These are phyloP conservation scores for Drosophila grimshawi DNA, from an alignment of 1,140 invertebrate species.

Conservation along the genomic window DNA sequence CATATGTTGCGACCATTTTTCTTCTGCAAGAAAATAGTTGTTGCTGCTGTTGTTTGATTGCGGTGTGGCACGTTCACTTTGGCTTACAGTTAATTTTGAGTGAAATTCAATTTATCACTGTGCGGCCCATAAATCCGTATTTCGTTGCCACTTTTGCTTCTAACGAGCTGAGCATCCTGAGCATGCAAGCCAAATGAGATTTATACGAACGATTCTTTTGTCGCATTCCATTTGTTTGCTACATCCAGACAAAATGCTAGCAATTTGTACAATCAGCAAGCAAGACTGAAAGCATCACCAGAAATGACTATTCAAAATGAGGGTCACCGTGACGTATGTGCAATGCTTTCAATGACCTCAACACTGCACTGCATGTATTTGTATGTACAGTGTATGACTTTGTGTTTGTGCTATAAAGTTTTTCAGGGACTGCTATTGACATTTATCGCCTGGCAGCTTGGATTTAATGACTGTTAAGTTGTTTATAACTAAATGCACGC, in stretches of 20 bases:
- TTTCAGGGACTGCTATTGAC: constrained; percentile 60
- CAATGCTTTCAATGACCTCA: constrained; percentile 66
- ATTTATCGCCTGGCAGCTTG: constrained; percentile 64
- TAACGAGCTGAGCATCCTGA: constrained; percentile 39
- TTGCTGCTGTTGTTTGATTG: constrained; percentile 26
- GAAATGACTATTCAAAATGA: constrained; percentile 8
- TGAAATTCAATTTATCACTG: constrained; percentile 82
- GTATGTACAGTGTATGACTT: neutral
- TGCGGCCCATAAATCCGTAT: constrained; percentile 73
- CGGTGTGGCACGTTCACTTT: constrained; percentile 61
- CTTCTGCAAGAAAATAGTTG: constrained; percentile 17
- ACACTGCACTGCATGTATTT: constrained; percentile 39
- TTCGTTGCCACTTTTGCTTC: constrained; percentile 60
- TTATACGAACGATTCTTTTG: constrained; percentile 60
- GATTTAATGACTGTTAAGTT: constrained; percentile 63
- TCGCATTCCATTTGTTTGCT: constrained; percentile 59
- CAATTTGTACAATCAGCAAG: constrained; percentile 58
- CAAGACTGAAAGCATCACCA: neutral
- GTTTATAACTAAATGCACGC: constrained; percentile 34
- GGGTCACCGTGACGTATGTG: constrained; percentile 50
- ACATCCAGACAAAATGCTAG: constrained; percentile 51
- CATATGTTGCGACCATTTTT: constrained; percentile 66
- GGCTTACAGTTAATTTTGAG: constrained; percentile 80
- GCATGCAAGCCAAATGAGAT: constrained; percentile 44
- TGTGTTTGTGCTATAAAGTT: constrained; percentile 22